Base-by-base conservation (phyloP, 2,888 invertebrate genomes). In the Yponomeuta malinellus region DNA sequence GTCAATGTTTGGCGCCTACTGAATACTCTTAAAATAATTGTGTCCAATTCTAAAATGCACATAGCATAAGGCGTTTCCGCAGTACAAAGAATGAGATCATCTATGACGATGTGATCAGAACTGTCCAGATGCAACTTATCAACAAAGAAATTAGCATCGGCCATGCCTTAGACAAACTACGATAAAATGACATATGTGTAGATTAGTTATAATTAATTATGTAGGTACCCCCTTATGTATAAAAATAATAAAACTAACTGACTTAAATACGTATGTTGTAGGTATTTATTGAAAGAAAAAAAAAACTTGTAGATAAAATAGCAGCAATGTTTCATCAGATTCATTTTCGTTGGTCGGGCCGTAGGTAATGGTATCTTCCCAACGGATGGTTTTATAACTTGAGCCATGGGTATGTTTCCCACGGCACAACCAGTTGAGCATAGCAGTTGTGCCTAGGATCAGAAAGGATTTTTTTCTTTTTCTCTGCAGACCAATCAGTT, bases 41-140 rank as follows among this genome's bases (percentile, higher is more conserved):
- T 52, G 52, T 52, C 52, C 10, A 52, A 52, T 52, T 52, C 52
- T 52, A 52, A 52, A 52, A 52, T 52, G 52, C 52, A 52, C 5
- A 1, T 52, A 6, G 52, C 52, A 52, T 6, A 52, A 52, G 52
- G 52, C 15, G 52, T 59, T 59, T 15, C 52, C 15, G 52, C 15
- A 15, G 52, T 59, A 15, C 52, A 59, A 59, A 59, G 52, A 15
- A 59, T 59, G 52, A 52, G 52, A 52, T 52, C 52, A 52, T 52
- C 52, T 15, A 59, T 59, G 52, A 59, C 52, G 52, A 59, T 59
- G 15, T 59, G 52, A 59, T 59, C 52, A 59, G 52, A 59, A 59
- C 52, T 59, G 52, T 59, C 52, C 52, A 59, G 52, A 59, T 59
- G 52, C 52, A 59, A 59, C 52, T 59, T 59, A 59, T 59, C 52